Base-by-base conservation (phyloP, 2,888 invertebrate species). In the Lochmaea crataegi region DNA sequence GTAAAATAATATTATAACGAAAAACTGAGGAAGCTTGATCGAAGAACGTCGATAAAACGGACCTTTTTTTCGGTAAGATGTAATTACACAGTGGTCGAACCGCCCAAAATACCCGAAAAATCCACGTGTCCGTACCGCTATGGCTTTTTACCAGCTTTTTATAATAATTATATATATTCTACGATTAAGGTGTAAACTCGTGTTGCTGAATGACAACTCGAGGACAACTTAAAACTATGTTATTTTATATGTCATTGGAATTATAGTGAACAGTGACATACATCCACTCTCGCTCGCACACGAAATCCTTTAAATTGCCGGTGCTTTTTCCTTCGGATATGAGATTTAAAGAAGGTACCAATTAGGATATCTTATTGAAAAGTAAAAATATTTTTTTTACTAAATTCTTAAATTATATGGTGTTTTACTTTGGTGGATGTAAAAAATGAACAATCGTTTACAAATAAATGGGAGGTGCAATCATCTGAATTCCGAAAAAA, bases 131-230 rank as follows among this genome's bases (percentile, higher is more conserved):
- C 76, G 74, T 63, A 72, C 81, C 84, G 81, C 84, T 84, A 85
- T 85, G 84, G 84, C 84, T 84, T 83, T 83, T 48, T 48, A 48
- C 48, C 48, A 48, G 48, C 77, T 84, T 86, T 86, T 85, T 84
- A 85, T 84, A 81, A 84, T 86, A 86, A 86, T 86, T 86, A 86
- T 86, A 86, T 86, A 83, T 84, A 86, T 86, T 86, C 82, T 80
- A 76, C 75, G 75, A 77, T 78, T 75, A 76, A 81, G 80, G 81
- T 80, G 82, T 77, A 75, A 76, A 76, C 67, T 71, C 68, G 74
- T 65, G 61, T 61, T 32, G 58, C 41, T 11, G 75, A 78, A 75
- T 74, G 75, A 78, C 79, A 68, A 76, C 81, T 81, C 80, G 82
- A 80, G 82, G 82, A 83, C 83, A 83, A 83, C 81, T 81, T 83